phyloP scores from a whole-genome alignment of 2,113 vertebrate genomes.

The Gnathonemus echidnorhynchus region DNA sequence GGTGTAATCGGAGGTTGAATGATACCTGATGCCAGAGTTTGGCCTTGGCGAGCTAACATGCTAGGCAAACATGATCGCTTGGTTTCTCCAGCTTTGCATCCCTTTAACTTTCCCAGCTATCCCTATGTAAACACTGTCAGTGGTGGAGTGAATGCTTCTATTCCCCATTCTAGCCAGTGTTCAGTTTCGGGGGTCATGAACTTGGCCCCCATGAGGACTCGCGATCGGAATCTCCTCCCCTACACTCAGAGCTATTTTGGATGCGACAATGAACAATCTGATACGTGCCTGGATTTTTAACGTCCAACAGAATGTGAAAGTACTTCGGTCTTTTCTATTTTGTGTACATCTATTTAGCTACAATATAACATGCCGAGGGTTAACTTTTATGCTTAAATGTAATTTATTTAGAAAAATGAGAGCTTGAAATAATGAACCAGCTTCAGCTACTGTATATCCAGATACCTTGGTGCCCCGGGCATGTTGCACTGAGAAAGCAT shows the following conservation, averaged over 20 bases:
- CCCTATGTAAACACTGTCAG: not conserved
- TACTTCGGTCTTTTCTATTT: conserved; percentile 48
- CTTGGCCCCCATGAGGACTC: not conserved
- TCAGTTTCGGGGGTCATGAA: not conserved
- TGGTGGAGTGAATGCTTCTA: not conserved
- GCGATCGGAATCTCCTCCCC: not conserved
- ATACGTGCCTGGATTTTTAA: conserved; percentile 50
- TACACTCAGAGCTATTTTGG: conserved; percentile 14
- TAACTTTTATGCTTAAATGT: conserved; percentile 49
- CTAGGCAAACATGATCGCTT: not conserved
- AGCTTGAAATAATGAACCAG: conserved; percentile 12
- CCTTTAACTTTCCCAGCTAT: not conserved
- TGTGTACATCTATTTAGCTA: conserved; percentile 46
- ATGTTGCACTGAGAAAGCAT: not conserved
- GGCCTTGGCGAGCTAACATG: not conserved
- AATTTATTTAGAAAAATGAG: conserved; percentile 35
- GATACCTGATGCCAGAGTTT: not conserved
- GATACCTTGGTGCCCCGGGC: not conserved
- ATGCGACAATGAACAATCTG: conserved; percentile 22
- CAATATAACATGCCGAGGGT: conserved; percentile 2
- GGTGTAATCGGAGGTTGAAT: not conserved
- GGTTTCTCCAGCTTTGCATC: not conserved
- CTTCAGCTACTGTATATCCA: conserved; percentile 36
- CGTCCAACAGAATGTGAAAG: conserved; percentile 41
- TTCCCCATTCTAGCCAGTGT: not conserved